Conservation (phyloP, 2,113 vertebrate genomes). For the Anolis carolinensis region DNA sequence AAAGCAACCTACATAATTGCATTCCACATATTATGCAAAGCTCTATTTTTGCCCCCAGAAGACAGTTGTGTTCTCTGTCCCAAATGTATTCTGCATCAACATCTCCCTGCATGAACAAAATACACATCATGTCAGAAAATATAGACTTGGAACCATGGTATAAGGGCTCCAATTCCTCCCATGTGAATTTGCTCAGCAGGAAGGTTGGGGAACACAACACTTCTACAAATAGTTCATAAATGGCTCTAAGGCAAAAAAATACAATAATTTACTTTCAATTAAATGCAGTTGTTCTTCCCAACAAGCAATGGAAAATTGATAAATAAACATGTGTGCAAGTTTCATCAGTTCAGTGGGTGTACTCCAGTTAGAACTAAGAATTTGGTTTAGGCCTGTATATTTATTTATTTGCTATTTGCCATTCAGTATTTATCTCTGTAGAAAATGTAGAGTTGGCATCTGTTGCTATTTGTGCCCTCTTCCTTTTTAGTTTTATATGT, state of each 20-base stretch:
- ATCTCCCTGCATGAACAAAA: neutral
- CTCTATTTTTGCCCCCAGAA: neutral
- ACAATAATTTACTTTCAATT: neutral
- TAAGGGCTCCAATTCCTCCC: neutral
- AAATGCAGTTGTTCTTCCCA: too few relatives aligned
- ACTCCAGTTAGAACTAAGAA: too few relatives aligned
- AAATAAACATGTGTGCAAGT: too few relatives aligned
- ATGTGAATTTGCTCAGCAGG: neutral
- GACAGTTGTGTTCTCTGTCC: neutral
- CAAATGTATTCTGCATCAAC: neutral
- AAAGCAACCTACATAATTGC: neutral
- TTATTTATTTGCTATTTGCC: conserved; percentile 1
- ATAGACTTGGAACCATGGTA: neutral
- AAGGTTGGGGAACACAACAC: neutral
- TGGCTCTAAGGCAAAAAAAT: neutral
- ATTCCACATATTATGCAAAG: neutral
- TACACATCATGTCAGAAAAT: neutral
- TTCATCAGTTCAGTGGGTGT: too few relatives aligned
- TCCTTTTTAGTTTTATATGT: too few relatives aligned
- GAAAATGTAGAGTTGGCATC: neutral
- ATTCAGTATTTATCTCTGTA: neutral
- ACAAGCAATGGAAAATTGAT: too few relatives aligned
- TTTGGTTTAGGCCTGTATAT: neutral
- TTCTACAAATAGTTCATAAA: neutral
- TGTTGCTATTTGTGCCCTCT: neutral